Evolutionary conservation across 2,797 vertebrate species (phyloP).

Genomic region (Cyclopterus lumpus): DNA sequence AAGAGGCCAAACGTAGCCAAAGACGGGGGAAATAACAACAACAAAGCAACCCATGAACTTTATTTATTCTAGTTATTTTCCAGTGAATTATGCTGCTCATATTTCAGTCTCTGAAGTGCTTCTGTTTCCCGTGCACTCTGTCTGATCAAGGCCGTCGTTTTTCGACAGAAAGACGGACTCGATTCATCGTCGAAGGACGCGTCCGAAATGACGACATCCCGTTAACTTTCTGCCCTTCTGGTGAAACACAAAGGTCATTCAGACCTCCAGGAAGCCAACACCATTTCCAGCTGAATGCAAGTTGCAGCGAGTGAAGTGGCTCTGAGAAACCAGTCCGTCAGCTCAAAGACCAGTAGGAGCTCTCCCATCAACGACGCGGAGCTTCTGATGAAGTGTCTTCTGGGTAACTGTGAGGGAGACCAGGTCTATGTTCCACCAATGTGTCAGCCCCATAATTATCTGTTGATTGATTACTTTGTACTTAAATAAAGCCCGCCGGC

Average conservation of each 20-base stretch:
- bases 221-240: background rate
- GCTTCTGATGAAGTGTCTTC: background rate
- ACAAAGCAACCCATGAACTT: background rate
- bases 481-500: background rate
- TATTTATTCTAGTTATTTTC: background rate
- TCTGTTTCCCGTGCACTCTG: background rate
- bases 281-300: background rate
- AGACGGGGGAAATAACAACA: background rate
- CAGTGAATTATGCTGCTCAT: too few relatives aligned
- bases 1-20: background rate
- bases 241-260: background rate
- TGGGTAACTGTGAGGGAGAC: background rate
- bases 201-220: too few relatives aligned
- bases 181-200: too few relatives aligned
- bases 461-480: background rate
- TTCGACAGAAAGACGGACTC: too few relatives aligned
- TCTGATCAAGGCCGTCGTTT: constrained; percentile 11
- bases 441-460: background rate
- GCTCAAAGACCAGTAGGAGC: background rate
- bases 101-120: background rate
- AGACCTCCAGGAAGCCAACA: background rate
- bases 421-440: background rate
- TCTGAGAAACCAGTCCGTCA: background rate
- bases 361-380: background rate
- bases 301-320: background rate